Evolutionary conservation across 2,888 invertebrate genomes (phyloP).

Genomic region (Spicauda simplicius): DNA sequence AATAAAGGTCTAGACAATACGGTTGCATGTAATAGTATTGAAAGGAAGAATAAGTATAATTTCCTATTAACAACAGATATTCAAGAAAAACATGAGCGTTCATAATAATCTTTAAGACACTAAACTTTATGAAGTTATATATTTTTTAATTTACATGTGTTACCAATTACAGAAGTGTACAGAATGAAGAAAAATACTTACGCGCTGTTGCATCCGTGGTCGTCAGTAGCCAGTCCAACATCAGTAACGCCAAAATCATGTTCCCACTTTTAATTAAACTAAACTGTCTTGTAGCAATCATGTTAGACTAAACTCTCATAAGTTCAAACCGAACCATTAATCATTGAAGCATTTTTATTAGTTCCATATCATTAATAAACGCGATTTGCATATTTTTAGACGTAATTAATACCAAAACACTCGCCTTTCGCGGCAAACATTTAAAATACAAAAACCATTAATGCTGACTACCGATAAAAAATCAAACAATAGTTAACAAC

Average conservation of each 20-base stretch:
- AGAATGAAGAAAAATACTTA: conserved; percentile 54
- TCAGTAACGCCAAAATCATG: conserved; percentile 63
- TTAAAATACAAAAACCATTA: conserved; percentile 18
- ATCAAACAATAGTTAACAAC: conserved; percentile 56
- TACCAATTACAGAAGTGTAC: too few relatives aligned
- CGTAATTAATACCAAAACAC: neutral
- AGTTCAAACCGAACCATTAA: neutral
- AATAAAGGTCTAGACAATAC: too few relatives aligned
- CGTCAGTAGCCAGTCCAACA: conserved; percentile 72
- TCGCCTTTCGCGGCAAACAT: conserved; percentile 2
- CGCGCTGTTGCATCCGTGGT: conserved; percentile 70
- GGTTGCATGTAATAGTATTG: too few relatives aligned
- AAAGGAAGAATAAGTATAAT: too few relatives aligned
- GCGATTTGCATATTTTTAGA: neutral
- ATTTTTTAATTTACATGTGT: too few relatives aligned
- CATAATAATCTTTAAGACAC: too few relatives aligned
- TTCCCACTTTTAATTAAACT: conserved; percentile 53
- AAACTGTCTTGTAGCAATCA: neutral
- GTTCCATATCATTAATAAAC: conserved; percentile 7
- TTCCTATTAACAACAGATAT: too few relatives aligned
- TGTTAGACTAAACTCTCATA: neutral
- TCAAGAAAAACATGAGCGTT: too few relatives aligned
- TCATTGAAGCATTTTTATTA: neutral
- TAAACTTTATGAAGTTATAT: too few relatives aligned
- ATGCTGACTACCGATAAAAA: conserved; percentile 40